Percentiles rank a stretch among this genome's conserved stretches.
Evolutionary conservation across 1,140 invertebrate genomes (phyloP).

Genomic region (Caerostris extrusa): DNA sequence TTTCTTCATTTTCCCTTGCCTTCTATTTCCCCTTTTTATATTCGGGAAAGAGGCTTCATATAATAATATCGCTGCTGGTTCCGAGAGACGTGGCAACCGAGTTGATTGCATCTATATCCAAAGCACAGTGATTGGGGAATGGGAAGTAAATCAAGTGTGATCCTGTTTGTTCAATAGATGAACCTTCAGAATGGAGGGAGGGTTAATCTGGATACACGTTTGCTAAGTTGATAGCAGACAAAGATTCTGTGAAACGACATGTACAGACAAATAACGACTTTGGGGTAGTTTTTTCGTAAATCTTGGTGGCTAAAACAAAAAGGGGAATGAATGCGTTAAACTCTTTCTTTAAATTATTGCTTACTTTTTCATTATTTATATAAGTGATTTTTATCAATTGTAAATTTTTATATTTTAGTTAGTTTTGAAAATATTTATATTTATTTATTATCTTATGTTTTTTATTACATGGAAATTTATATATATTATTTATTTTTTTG

Average conservation of each 20-base stretch:
- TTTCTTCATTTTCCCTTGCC: neutral
- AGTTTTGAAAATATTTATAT: too few species aligned
- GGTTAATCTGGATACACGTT: neutral
- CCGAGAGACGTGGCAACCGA: neutral
- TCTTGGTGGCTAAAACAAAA: too few species aligned
- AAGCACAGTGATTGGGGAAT: slow-evolving; percentile 27
- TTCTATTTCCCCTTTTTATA: slow-evolving; percentile 19
- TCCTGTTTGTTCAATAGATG: slow-evolving; percentile 30
- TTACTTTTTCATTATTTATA: too few species aligned
- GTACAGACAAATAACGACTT: too few species aligned
- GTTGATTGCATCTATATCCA: slow-evolving; percentile 8
- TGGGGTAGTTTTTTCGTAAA: too few species aligned
- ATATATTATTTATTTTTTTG: too few species aligned
- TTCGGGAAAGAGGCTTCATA: slow-evolving; percentile 1
- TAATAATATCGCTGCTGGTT: neutral
- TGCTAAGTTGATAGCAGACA: neutral
- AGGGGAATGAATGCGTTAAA: too few species aligned
- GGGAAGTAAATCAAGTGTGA: slow-evolving; percentile 8
- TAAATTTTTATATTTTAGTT: too few species aligned
- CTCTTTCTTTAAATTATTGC: too few species aligned
- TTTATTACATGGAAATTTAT: too few species aligned
- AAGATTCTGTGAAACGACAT: neutral
- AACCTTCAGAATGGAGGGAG: neutral
- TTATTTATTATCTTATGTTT: too few species aligned
- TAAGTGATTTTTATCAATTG: too few species aligned